Conservation (phyloP, 2,888 invertebrate genomes). For the Dicranocentrus wangi region DNA sequence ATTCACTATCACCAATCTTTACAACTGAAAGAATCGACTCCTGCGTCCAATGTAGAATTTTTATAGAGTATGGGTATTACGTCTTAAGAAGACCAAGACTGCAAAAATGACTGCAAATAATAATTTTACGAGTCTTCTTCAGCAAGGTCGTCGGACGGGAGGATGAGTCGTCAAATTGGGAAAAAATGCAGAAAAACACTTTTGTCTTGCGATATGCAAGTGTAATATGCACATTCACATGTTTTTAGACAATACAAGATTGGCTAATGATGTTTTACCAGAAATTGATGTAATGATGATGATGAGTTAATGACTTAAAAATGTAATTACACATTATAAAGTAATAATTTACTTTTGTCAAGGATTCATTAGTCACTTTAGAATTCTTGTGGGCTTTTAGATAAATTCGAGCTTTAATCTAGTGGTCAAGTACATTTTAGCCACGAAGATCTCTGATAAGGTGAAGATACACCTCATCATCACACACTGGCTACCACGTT, state of each 20-base stretch:
- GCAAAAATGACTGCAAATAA: background rate
- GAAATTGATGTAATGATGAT: too few species aligned
- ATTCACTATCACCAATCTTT: too few species aligned
- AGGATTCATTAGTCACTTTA: background rate
- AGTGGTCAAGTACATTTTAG: background rate
- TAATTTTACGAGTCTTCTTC: slow-evolving; percentile 1
- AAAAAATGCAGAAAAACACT: background rate
- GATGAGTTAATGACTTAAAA: background rate
- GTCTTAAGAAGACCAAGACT: background rate
- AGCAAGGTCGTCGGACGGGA: slow-evolving; percentile 54
- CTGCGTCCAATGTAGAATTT: background rate
- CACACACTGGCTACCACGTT: too few species aligned
- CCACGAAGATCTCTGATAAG: background rate
- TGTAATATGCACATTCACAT: background rate
- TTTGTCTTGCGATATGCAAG: background rate
- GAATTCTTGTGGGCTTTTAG: background rate
- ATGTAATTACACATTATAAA: background rate
- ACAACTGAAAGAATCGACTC: too few species aligned
- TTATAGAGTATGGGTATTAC: too few species aligned
- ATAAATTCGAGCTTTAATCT: background rate
- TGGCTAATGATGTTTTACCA: too few species aligned
- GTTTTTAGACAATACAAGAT: background rate
- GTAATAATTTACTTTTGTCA: background rate
- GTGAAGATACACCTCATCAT: background rate
- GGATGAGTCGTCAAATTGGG: slow-evolving; percentile 14